These are phyloP conservation scores for Heterotis niloticus DNA, from an alignment of 2,113 vertebrate genomes.

Conservation along the genomic window DNA sequence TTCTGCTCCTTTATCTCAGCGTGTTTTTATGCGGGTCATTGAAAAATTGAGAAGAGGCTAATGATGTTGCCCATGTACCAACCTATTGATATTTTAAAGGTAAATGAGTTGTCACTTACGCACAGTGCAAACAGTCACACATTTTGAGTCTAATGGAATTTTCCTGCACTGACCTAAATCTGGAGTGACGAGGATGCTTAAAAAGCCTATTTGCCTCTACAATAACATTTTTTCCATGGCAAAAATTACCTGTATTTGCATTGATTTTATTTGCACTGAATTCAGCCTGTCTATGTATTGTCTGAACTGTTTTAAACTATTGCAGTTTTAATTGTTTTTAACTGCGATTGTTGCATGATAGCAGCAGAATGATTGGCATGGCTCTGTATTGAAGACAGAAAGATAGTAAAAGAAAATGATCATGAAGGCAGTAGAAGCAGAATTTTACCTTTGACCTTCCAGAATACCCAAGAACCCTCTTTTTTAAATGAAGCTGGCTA, in stretches of 20 bases:
- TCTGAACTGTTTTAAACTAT: background rate
- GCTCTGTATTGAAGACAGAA: background rate
- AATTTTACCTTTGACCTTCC: background rate
- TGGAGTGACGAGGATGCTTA: background rate
- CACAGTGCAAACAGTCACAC: too few relatives aligned
- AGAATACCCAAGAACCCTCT: background rate
- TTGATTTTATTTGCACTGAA: too few relatives aligned
- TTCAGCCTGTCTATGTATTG: background rate
- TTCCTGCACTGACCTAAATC: too few relatives aligned
- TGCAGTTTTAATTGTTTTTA: background rate
- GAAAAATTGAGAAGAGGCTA: too few relatives aligned
- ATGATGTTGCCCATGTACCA: too few relatives aligned
- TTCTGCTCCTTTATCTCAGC: too few relatives aligned
- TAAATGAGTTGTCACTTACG: too few relatives aligned
- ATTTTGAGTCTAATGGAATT: constrained; percentile 3
- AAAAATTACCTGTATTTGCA: too few relatives aligned
- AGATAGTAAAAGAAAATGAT: background rate
- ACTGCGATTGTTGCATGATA: background rate
- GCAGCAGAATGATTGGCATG: background rate
- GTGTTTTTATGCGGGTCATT: too few relatives aligned
- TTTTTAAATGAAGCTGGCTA: constrained; percentile 18
- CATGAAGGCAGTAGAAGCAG: background rate
- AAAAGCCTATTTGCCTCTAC: background rate
- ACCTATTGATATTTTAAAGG: too few relatives aligned
- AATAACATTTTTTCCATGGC: background rate